Evolutionary conservation across 1,140 invertebrate genomes (phyloP), one percentile per base, ranked within the genome.

Genomic region (Neelides sp.): DNA sequence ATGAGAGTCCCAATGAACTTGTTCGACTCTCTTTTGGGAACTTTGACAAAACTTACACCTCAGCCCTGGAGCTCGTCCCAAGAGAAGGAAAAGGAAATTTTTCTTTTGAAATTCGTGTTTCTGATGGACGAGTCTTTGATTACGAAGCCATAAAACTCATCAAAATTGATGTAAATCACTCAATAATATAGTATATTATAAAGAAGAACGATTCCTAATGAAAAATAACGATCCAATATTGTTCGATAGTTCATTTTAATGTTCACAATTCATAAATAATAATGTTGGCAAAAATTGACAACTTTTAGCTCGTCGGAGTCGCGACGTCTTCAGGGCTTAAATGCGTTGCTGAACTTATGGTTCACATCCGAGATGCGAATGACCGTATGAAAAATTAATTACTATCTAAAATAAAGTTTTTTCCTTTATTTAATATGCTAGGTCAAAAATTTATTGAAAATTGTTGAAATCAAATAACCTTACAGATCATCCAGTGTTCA

Each of bases 331-430:
- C 45, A n/a, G 55, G 50, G 15, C 69, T 82, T 37, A 80, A 83
- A 17, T 74, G 77, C 1, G 74, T 71, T 32, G 79, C 81, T 0
- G 78, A 80, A 50, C 78, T 91, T 0, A 80, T 77, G 0, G 80
- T 94, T 1, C 79, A 82, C 61, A 68, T 96, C 15, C 76, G 81
- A 49, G 91, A 96, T 65, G 73, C 85, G 2, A 95, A 96, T 63
- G 92, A 95, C 63, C 91, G 50, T n/a, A n/a, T n/a, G n/a, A n/a
- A n/a, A n/a, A n/a, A n/a, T n/a, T n/a, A n/a, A n/a, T n/a, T n/a
- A n/a, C n/a, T n/a, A n/a, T n/a, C n/a, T n/a, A n/a, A n/a, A n/a
- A n/a, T n/a, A n/a, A n/a, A n/a, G n/a, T n/a, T n/a, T n/a, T n/a
- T n/a, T n/a, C n/a, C n/a, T n/a, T n/a, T n/a, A n/a, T n/a, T n/a